phyloP scores from a whole-genome alignment of 2,888 invertebrate genomes.

The Protula sp. region DNA sequence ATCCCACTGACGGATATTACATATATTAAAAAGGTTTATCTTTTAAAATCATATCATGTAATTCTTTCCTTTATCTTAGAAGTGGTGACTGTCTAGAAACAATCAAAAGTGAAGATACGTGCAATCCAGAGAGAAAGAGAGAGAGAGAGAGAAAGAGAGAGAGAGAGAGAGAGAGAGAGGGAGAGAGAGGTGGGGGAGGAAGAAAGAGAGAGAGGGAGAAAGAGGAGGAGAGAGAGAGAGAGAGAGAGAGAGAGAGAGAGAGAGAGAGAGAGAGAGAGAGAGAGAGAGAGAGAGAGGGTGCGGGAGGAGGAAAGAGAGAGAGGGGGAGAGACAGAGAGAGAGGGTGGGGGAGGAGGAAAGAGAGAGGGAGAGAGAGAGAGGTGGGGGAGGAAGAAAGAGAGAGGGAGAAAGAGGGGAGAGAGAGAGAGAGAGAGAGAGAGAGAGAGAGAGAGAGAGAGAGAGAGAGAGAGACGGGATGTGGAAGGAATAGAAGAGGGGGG shows the following conservation, averaged over 20 bases:
- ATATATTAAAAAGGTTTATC: no score
- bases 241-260: constrained; percentile 1
- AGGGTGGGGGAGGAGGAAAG: no score
- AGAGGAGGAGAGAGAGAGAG: background rate
- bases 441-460: constrained; percentile 2
- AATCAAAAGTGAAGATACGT: no score
- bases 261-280: background rate
- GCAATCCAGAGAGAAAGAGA: background rate
- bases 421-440: constrained; percentile 2
- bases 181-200: no score
- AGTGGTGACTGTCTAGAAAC: no score
- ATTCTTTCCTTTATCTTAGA: no score
- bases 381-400: no score
- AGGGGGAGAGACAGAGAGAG: constrained; percentile 3
- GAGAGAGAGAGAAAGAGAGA: background rate
- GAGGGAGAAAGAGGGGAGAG: background rate
- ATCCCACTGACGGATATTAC: no score
- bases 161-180: background rate
- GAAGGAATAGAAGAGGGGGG: no score
- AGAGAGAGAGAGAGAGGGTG: no score
- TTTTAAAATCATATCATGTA: no score
- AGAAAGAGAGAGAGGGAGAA: background rate
- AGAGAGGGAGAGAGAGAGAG: background rate
- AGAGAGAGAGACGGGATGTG: constrained; percentile 1
- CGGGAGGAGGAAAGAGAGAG: background rate